Conservation (phyloP, 2,797 vertebrate genomes). For the Eidolon dupreanum region DNA sequence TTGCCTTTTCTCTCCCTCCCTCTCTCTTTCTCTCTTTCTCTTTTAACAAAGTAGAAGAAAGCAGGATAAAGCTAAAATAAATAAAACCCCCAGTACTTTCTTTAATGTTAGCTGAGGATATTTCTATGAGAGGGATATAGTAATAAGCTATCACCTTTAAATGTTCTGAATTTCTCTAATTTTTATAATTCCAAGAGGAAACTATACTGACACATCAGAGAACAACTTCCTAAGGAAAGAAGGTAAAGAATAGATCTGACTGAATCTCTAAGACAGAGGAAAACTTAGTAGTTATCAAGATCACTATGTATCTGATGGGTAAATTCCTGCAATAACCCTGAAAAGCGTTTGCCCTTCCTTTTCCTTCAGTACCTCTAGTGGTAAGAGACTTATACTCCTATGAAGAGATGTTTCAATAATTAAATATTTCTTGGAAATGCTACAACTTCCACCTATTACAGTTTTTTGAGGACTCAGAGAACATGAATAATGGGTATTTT, state of each 20-base stretch:
- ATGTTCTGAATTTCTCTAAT: background rate
- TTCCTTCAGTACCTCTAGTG: background rate
- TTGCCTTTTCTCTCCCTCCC: constrained; percentile 17
- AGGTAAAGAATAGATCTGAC: background rate
- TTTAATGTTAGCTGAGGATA: background rate
- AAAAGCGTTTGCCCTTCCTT: background rate
- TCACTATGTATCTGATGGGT: background rate
- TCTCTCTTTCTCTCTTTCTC: background rate
- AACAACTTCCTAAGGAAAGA: background rate
- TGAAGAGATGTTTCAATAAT: background rate
- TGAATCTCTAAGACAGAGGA: background rate
- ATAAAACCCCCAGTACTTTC: background rate
- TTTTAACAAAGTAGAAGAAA: background rate
- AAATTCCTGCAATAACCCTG: background rate
- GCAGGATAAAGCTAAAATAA: constrained; percentile 42
- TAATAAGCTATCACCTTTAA: background rate
- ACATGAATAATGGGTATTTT: background rate
- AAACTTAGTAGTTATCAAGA: background rate
- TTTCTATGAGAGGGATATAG: background rate
- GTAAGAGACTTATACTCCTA: background rate
- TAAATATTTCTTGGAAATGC: background rate
- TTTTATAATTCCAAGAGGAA: background rate
- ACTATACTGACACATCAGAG: background rate
- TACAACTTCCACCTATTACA: background rate
- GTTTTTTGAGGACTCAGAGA: background rate